Base-by-base conservation (phyloP, 1,140 invertebrate genomes). In the Pemphigus obesinymphae region DNA sequence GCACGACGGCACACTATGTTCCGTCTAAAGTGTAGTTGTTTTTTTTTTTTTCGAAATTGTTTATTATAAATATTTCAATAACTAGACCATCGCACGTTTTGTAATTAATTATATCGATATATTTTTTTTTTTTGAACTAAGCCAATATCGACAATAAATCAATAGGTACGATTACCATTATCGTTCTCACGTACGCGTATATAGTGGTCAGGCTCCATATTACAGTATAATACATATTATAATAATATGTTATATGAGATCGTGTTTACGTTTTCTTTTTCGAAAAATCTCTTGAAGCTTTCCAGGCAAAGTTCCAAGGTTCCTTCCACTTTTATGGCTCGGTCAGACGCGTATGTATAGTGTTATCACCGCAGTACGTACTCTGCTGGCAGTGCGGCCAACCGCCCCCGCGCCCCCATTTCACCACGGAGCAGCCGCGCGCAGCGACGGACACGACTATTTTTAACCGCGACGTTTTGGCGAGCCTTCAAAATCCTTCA, bases 391-490 rank as follows among this genome's bases (percentile, higher is more conserved):
- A 43, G 34, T 37, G 20, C 63, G 31, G 17, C 34, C 20, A 37
- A 26, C 66, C 66, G 37, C 68, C 68, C 17, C 40, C 68, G 68
- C 40, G 26, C 61, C 61, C 29, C 29, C 20, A 45, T 45, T 45
- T 45, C 43, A 2, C 29, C 29, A 34, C 61, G 15, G 29, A 61
- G 58, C 63, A 15, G 29, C 34, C 63, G 11, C 34, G 26, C n/a
- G 55, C 26, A 26, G 26, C 29, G 58, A 5, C 58, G 29, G 63
- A 23, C 63, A 20, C 63, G 63, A n/a, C 23, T 80, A 80, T 80
- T 80, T 80, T 80, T 80, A 80, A 29, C 53, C 50, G 34, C 13
- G 13, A 43, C 50, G n/a, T 43, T 23, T 80, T 80, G 76, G 76
- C 76, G 37, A 2, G n/a, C 23, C 34, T 11, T 63, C 76, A 80